Evolutionary conservation across 2,888 invertebrate species (phyloP), one percentile per base, ranked within the genome.

Genomic region (Synanthedon vespiformis): DNA sequence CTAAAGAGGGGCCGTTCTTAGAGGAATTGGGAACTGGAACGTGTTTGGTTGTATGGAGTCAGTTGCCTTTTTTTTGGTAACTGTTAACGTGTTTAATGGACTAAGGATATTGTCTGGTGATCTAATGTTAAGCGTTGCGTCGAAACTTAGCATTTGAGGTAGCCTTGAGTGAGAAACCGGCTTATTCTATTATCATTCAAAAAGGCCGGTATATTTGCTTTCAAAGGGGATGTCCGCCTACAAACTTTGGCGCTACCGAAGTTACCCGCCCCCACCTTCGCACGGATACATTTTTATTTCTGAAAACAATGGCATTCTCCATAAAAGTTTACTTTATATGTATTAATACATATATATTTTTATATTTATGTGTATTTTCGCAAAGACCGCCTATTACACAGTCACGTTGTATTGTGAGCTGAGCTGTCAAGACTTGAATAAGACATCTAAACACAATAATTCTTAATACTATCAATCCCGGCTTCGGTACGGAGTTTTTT

Each of bases 1-100:
- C 69, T 60, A 65, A 52, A 72, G 67, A 69, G 67, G 61, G 67
- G 65, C 65, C 65, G 61, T 65, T 67, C 64, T 65, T 68, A 70
- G 62, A 75, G 74, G 73, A 74, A 76, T 76, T 69, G 66, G 70
- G 69, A 78, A 75, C 75, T 76, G 67, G 75, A 72, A 65, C 68
- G 66, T 74, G 74, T 78, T 72, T 49, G 14, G 27, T 40, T 13
- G 14, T 48, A 48, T 48, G 48, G 18, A 48, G 18, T 50, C 14
- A 27, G 50, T 40, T 50, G 44, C 44, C 48, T 16, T 48, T 44
- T 48, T 50, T 50, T 50, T 22, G 18, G 50, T 50, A 13, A 40
- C 34, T n/a, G 22, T 40, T 50, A 50, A 50, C 50, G 50, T n/a
- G 50, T 34, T 50, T 50, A 40, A 50, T 50, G 50, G 50, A 40